Conservation (phyloP, 1,140 invertebrate genomes). For the Onthophagus taurus region DNA sequence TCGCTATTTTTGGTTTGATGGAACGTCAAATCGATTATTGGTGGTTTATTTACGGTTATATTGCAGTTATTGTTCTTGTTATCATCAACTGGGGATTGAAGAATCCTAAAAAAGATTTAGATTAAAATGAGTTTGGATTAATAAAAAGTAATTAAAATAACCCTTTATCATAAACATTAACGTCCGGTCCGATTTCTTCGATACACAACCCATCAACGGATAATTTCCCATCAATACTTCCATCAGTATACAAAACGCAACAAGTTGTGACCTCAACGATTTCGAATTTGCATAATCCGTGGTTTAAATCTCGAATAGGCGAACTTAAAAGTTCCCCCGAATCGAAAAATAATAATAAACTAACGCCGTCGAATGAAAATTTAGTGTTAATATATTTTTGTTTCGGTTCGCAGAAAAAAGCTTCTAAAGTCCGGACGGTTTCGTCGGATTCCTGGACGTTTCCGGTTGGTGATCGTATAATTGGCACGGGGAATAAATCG, state of each 20-base stretch:
- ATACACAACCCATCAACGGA: conserved; percentile 58
- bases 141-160: conserved; percentile 15
- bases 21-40: conserved; percentile 56
- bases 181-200: conserved; percentile 62
- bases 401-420: conserved; percentile 60
- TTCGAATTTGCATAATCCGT: conserved; percentile 59
- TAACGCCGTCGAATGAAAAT: conserved; percentile 56
- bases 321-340: conserved; percentile 66
- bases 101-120: conserved; percentile 45
- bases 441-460: conserved; percentile 41
- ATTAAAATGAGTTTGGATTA: not conserved
- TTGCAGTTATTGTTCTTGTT: conserved; percentile 47
- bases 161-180: conserved; percentile 29
- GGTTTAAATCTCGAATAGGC: conserved; percentile 60
- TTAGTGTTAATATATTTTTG: conserved; percentile 48
- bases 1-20: conserved; percentile 53
- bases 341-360: conserved; percentile 61
- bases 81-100: conserved; percentile 55
- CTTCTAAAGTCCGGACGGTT: conserved; percentile 59
- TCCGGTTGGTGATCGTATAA: conserved; percentile 17
- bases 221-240: conserved; percentile 60
- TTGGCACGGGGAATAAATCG: conserved; percentile 28
- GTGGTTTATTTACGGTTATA: conserved; percentile 54
- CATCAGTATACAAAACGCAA: conserved; percentile 58
- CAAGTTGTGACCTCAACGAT: conserved; percentile 58